These are phyloP conservation scores for Phymorhynchus buccinoides DNA, from an alignment of 1,140 invertebrate genomes.

Conservation along the genomic window DNA sequence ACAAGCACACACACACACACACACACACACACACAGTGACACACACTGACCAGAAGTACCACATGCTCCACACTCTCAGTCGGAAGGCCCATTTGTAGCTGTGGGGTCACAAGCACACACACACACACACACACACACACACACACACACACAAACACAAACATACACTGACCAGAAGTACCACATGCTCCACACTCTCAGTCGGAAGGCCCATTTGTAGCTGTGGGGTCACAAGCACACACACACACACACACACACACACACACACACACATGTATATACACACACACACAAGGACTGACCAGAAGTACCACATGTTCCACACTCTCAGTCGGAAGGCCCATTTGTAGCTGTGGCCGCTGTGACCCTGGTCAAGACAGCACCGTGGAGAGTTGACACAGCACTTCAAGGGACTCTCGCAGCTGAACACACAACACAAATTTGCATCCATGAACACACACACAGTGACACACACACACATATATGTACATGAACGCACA, in stretches of 20 bases:
- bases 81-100: too few relatives aligned
- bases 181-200: too few relatives aligned
- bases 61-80: too few relatives aligned
- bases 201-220: too few relatives aligned
- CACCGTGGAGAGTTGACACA: slow-evolving; percentile 44
- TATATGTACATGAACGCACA: neutral
- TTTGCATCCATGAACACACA: neutral
- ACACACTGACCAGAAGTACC: too few relatives aligned
- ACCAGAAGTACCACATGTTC: too few relatives aligned
- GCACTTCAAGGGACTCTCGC: slow-evolving; percentile 48
- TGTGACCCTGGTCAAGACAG: slow-evolving; percentile 43
- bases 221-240: too few relatives aligned
- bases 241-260: neutral
- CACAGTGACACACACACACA: neutral
- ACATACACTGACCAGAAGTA: slow-evolving; percentile 65
- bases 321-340: slow-evolving; percentile 61
- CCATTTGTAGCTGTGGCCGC: slow-evolving; percentile 41
- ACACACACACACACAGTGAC: too few relatives aligned
- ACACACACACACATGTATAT: neutral
- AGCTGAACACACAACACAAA: slow-evolving; percentile 36
- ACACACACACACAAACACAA: neutral
- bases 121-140: neutral
- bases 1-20: too few relatives aligned
- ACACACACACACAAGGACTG: too few relatives aligned
- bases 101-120: neutral